Evolutionary conservation across 2,113 vertebrate species (phyloP).

Genomic region (Mesitornis unicolor): DNA sequence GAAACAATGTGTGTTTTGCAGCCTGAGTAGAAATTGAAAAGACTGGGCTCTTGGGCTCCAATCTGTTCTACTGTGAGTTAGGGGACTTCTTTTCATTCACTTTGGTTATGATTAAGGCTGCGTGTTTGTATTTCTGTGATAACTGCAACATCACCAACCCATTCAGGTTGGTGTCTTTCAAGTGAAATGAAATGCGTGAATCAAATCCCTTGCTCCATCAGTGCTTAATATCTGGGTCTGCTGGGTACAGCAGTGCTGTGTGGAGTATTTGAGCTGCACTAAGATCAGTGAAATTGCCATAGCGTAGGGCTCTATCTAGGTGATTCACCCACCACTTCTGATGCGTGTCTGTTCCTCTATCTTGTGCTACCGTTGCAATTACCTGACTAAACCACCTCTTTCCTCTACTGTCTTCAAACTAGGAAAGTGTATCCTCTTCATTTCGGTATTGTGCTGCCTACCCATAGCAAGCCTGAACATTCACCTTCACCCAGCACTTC

Average conservation of each 20-base stretch:
- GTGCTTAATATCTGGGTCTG: not conserved
- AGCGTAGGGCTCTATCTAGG: not conserved
- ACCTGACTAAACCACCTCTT: not conserved
- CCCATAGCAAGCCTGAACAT: not conserved
- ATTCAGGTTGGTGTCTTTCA: not conserved
- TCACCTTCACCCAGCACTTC: not conserved
- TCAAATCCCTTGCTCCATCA: constrained; percentile 13
- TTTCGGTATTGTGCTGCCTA: not conserved
- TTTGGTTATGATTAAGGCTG: not conserved
- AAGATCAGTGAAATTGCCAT: not conserved
- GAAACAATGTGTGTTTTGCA: constrained; percentile 18
- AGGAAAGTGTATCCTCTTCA: not conserved
- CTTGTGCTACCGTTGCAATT: not conserved
- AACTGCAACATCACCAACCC: not conserved
- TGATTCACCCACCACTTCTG: not conserved
- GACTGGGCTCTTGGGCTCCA: constrained; percentile 8
- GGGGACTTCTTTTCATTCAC: not conserved
- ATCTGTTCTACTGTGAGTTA: not conserved
- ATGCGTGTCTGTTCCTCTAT: not conserved
- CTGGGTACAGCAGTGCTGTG: accelerated
- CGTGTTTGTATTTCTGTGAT: constrained; percentile 2
- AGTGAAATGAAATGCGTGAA: not conserved
- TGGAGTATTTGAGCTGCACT: not conserved
- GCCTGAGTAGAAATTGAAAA: not conserved
- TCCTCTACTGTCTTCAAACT: not conserved